These are phyloP conservation scores for Notospermus geniculatus DNA, from an alignment of 1,140 invertebrate species.

Conservation along the genomic window DNA sequence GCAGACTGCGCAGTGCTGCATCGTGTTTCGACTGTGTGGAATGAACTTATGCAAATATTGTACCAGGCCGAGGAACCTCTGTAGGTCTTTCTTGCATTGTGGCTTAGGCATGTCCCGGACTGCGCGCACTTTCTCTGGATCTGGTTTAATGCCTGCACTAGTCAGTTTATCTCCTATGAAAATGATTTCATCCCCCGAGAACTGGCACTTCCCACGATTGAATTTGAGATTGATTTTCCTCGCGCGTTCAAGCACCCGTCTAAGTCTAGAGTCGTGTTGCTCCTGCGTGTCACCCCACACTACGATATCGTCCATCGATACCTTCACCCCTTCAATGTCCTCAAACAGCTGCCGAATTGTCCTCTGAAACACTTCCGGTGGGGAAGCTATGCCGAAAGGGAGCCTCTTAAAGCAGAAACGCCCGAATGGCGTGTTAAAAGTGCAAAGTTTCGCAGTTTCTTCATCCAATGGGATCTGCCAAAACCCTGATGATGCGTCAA, in stretches of 20 bases:
- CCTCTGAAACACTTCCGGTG: neutral
- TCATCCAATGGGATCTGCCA: constrained; percentile 38
- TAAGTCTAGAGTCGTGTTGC: no score
- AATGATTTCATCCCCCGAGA: constrained; percentile 1
- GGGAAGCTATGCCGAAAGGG: neutral
- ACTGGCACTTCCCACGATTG: constrained; percentile 8
- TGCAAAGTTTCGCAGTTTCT: constrained; percentile 30
- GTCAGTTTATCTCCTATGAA: constrained; percentile 9
- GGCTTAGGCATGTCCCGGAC: constrained; percentile 14
- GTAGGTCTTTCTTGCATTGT: constrained; percentile 5
- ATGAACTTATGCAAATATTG: constrained; percentile 48
- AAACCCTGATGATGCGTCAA: constrained; percentile 41
- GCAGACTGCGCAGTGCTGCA: neutral
- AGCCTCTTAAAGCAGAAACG: neutral
- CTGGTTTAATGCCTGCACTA: constrained; percentile 9
- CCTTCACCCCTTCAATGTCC: neutral
- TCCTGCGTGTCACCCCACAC: no score
- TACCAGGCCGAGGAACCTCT: constrained; percentile 34
- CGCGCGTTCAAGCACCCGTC: neutral
- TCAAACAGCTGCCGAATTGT: neutral
- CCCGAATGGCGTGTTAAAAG: constrained; percentile 43
- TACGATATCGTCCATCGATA: neutral
- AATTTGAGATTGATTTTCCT: constrained; percentile 1
- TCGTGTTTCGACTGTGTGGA: constrained; percentile 27
- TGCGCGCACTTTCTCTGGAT: constrained; percentile 14